Evolutionary conservation across 2,797 vertebrate genomes (phyloP), one percentile per base, ranked within the genome.

Genomic region (Carduelis carduelis): DNA sequence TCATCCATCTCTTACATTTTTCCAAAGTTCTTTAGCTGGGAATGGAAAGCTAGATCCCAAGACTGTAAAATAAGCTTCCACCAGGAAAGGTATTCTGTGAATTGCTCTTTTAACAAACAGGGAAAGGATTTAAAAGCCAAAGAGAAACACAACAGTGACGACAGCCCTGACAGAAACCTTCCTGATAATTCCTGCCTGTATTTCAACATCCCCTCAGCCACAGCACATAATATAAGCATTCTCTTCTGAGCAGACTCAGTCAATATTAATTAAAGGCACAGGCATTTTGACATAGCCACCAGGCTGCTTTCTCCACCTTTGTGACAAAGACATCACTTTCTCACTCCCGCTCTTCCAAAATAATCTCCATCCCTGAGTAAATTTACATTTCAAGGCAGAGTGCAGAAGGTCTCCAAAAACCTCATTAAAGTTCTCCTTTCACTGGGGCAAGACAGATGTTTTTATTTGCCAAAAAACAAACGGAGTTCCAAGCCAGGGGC

Each of bases 181-280:
- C 37, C 63, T 96, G 75, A 57, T 96, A 91, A 91, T 85, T 95
- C n/a, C 55, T 89, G 78, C 55, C 69, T 81, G 74, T 87, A 91
- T 96, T 96, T 97, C 97, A 97, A 77, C 87, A 91, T 66, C 64
- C 30, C 74, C 32, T 64, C 71, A 44, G 50, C 82, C 74, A 76
- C 88, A 78, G 87, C 41, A 94, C 28, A 78, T 47, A 95, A 95
- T 71, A 84, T 13, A 95, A 61, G 76, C 71, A 49, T 57, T 76
- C 89, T 92, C 76, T 93, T 94, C 79, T 65, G 32, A 63, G 39
- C 46, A 89, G 85, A 77, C 88, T 61, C 74, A 90, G 91, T 89
- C 85, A 92, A 53, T 59, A 72, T 76, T 74, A 96, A 96, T 87
- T 95, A 95, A 92, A 80, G 61, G 71, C 3, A 3, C 14, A 14